Evolutionary conservation across 2,888 invertebrate species (phyloP).

Genomic region (Gnatocerus cornutus): DNA sequence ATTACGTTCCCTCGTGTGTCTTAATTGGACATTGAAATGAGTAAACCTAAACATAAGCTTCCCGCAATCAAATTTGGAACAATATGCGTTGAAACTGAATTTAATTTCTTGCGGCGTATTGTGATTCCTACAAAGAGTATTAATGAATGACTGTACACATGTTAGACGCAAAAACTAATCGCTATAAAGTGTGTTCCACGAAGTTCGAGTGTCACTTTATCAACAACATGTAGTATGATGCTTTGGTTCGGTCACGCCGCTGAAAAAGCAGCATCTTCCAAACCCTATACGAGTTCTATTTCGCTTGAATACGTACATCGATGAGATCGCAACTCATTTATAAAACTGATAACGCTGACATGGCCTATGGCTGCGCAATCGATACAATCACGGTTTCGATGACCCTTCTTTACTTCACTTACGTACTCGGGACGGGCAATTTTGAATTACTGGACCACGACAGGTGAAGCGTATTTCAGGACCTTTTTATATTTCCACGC

Average conservation of each 20-base stretch:
- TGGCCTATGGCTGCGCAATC: conserved; percentile 51
- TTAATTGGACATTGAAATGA: conserved; percentile 38
- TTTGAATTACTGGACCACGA: conserved; percentile 44
- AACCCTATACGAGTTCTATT: conserved; percentile 47
- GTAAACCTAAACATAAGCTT: conserved; percentile 29
- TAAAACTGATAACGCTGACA: conserved; percentile 54
- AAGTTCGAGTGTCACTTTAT: conserved; percentile 33
- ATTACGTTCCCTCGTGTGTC: conserved; percentile 17
- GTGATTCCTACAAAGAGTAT: conserved; percentile 44
- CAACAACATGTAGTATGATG: conserved; percentile 39
- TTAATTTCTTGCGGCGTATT: conserved; percentile 36
- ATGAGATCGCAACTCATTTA: conserved; percentile 56
- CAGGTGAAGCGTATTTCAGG: conserved; percentile 49
- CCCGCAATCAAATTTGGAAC: conserved; percentile 42
- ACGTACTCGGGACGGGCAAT: conserved; percentile 34
- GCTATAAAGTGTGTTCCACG: background rate
- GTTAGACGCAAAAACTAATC: too few species aligned
- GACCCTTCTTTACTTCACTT: conserved; percentile 43
- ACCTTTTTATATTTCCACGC: conserved; percentile 29
- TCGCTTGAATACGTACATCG: conserved; percentile 53
- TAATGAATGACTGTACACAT: too few species aligned
- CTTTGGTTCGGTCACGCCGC: conserved; percentile 42
- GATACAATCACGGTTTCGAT: conserved; percentile 53
- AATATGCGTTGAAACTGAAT: conserved; percentile 42
- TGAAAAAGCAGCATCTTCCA: conserved; percentile 35